Percentiles rank a stretch among this genome's conserved stretches.
Conservation (phyloP, 2,888 invertebrate species). For the Drosophila mimica region DNA sequence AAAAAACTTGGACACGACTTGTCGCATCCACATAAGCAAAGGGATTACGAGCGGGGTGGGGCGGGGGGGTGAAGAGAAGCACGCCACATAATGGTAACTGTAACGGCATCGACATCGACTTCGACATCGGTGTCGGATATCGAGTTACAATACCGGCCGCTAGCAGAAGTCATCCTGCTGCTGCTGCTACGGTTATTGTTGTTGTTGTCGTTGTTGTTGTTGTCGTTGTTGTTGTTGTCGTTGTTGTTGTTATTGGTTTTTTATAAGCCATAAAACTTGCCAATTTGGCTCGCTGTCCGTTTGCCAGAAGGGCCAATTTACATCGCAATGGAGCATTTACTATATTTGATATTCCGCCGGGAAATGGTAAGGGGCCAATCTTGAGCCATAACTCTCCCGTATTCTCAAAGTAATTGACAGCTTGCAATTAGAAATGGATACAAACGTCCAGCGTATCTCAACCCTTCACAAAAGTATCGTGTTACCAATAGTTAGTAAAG, state of each 20-base stretch:
- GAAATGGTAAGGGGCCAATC: conserved; percentile 42
- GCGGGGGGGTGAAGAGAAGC: neutral
- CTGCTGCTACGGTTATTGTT: neutral
- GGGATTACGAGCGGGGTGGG: neutral
- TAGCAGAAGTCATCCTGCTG: neutral
- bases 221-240: neutral
- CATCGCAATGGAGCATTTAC: conserved; percentile 27
- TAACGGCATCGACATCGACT: neutral
- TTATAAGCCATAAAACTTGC: conserved; percentile 78
- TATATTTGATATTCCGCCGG: conserved; percentile 51
- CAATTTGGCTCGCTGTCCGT: conserved; percentile 71
- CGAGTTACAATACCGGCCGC: conserved; percentile 30
- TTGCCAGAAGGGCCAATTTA: conserved; percentile 72
- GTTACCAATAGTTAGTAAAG: conserved; percentile 46
- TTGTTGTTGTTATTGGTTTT: conserved; percentile 73
- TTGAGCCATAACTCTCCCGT: conserved; percentile 56
- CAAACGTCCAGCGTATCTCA: conserved; percentile 50
- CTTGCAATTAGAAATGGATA: conserved; percentile 77
- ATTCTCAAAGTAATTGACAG: conserved; percentile 69
- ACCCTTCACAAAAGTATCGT: conserved; percentile 63
- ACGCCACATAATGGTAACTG: conserved; percentile 4
- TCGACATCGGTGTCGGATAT: conserved; percentile 23
- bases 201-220: neutral
- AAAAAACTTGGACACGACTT: conserved; percentile 35
- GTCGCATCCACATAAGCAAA: neutral